Evolutionary conservation across 2,888 invertebrate genomes (phyloP), one percentile per base, ranked within the genome.

Genomic region (Nesidiocoris tenuis): DNA sequence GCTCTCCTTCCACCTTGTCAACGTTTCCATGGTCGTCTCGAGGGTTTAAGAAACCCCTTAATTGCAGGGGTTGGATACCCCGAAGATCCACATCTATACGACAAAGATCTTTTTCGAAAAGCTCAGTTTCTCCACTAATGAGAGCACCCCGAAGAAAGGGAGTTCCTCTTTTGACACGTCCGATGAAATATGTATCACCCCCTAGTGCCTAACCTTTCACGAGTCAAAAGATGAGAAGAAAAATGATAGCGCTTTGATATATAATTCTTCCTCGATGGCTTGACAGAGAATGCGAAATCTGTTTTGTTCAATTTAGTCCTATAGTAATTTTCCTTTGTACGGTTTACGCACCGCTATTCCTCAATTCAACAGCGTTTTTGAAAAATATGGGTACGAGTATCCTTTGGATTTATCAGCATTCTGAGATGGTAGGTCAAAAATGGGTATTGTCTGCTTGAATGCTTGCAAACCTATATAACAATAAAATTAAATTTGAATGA

Each of bases 31-130:
- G 39, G 68, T 57, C 57, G 22, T 68, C 68, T 56, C 23, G 23
- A 21, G 57, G 68, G 68, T 68, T 68, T 57, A 68, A 68, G 68
- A 57, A 68, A 68, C 21, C 68, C 68, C 68, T 68, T 68, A 68
- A 68, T 68, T 68, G 68, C 57, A 57, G 23, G 54, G 68, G 57
- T 24, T 21, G 57, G 59, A n/a, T 9, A 2, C 55, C 66, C 66
- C 22, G 12, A 39, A 39, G 19, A 12, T 19, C 59, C 59, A 39
- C 56, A 57, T 39, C 68, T 57, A 57, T 23, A 57, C 68, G 57
- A 57, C 5, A 39, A 39, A 12, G 39, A 39, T 39, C 39, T 39
- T 12, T 39, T 39, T 39, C 39, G 39, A 39, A 39, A 39, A 39
- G 39, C 39, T 39, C 5, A 7, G 39, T 39, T 39, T 12, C 39